Conservation (phyloP, 1,140 invertebrate genomes). For the Brachionus rubens region DNA sequence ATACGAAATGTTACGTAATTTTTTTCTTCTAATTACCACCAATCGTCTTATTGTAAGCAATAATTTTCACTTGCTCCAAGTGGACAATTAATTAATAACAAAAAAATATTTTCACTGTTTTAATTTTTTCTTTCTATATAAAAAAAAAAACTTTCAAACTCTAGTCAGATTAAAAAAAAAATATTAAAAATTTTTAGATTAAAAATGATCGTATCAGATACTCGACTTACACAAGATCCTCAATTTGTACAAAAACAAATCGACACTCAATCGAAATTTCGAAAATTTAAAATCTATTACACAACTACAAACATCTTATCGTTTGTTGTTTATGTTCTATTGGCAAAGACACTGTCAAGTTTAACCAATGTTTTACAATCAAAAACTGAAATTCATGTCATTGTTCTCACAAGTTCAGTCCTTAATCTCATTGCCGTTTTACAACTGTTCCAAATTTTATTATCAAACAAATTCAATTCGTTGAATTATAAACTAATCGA, state of each 20-base stretch:
- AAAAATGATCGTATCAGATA: conserved; percentile 11
- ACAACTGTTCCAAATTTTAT: background rate
- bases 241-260: background rate
- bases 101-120: background rate
- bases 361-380: background rate
- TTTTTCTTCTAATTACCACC: conserved; percentile 1
- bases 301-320: background rate
- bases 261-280: background rate
- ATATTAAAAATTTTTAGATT: background rate
- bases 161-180: no score
- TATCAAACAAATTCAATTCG: background rate
- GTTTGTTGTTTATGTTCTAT: background rate
- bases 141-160: background rate
- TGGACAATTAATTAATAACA: conserved; percentile 18
- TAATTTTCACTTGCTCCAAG: conserved; percentile 1
- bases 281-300: conserved; percentile 10
- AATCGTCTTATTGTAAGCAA: background rate
- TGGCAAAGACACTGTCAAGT: background rate
- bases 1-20: conserved; percentile 30
- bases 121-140: background rate
- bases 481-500: background rate
- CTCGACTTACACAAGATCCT: background rate
- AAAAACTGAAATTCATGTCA: background rate
- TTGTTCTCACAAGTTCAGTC: background rate
- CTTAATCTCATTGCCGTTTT: background rate